Conservation (phyloP, 2,113 vertebrate species). For the Furnarius figulus region DNA sequence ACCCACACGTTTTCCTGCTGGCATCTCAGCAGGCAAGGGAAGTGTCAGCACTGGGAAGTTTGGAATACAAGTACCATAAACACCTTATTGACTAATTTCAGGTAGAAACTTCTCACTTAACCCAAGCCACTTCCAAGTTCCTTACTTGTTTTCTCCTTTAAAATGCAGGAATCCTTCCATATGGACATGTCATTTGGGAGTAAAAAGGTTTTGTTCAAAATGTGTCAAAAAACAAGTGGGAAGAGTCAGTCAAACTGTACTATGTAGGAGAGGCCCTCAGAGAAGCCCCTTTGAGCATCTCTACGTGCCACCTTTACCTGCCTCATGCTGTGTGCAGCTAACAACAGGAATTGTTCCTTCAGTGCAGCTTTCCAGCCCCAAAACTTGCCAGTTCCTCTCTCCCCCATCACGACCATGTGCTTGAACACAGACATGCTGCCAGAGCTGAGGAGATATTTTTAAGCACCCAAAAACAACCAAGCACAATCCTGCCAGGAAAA, state of each 20-base stretch:
- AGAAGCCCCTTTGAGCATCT: background rate
- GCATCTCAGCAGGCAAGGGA: background rate
- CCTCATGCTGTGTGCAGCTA: background rate
- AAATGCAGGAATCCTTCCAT: background rate
- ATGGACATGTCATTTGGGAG: fast-evolving
- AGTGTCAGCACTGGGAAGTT: fast-evolving
- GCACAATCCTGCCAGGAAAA: background rate
- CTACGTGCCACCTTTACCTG: background rate
- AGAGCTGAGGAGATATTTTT: conserved; percentile 34
- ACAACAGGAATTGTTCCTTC: background rate
- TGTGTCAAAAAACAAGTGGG: background rate
- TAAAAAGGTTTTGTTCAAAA: background rate
- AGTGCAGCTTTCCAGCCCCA: background rate
- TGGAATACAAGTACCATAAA: background rate
- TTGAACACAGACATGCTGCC: background rate
- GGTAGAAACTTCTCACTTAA: background rate
- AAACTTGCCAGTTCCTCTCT: background rate
- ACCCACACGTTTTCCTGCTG: background rate
- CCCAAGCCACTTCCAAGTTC: background rate
- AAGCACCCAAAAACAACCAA: background rate
- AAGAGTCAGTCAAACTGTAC: background rate
- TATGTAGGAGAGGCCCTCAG: fast-evolving
- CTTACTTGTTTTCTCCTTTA: background rate
- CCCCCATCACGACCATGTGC: background rate
- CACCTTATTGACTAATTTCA: background rate